These are phyloP conservation scores for Lepidocyrtinus sp. DNA, from an alignment of 2,888 invertebrate species.

Conservation along the genomic window DNA sequence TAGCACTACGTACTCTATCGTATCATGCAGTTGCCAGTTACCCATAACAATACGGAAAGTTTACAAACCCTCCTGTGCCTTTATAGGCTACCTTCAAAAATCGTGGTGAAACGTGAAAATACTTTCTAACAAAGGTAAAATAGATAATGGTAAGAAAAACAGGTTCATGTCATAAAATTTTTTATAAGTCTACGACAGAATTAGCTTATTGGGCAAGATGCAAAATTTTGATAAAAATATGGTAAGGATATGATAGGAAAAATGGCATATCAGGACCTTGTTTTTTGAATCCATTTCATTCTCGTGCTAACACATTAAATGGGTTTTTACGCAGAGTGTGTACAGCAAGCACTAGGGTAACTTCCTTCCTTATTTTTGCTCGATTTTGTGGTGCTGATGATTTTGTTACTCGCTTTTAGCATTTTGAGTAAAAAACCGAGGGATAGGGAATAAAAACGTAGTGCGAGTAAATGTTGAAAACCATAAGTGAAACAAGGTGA, in stretches of 20 bases:
- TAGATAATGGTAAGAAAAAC: background rate
- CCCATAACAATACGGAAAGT: no score
- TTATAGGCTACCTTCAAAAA: background rate
- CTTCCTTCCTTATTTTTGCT: background rate
- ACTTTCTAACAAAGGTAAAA: background rate
- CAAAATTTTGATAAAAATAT: background rate
- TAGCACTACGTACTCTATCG: no score
- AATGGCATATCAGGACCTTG: background rate
- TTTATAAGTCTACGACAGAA: no score
- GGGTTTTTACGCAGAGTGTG: background rate
- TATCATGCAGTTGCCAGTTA: no score
- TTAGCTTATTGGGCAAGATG: background rate
- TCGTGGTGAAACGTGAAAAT: constrained; percentile 4
- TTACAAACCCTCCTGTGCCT: no score
- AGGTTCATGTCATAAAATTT: no score
- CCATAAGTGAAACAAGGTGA: constrained; percentile 38
- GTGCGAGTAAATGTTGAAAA: constrained; percentile 1
- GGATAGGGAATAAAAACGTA: constrained; percentile 4
- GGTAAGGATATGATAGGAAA: background rate
- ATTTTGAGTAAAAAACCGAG: background rate
- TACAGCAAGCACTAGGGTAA: background rate
- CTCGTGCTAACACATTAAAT: constrained; percentile 21
- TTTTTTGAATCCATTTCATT: constrained; percentile 13
- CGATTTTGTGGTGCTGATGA: constrained; percentile 7
- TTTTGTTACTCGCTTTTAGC: background rate